Percentiles rank a stretch among this genome's conserved stretches.
Evolutionary conservation across 2,113 vertebrate genomes (phyloP).

Genomic region (human): DNA sequence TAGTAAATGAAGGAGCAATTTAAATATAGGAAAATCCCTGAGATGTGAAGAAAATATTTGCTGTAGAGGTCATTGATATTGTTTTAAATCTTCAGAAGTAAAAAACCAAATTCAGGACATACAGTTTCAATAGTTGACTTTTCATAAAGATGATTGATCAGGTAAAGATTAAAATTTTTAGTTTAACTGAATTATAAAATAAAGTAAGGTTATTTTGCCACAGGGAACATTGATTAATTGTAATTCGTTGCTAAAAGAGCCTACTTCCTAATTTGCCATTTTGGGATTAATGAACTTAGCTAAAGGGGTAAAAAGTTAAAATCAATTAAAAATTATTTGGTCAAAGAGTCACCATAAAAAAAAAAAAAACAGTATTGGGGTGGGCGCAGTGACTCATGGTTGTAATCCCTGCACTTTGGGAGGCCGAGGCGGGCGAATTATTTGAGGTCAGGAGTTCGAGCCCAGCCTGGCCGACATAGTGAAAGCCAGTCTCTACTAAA

Average conservation of each 20-base stretch:
- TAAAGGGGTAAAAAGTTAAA: not conserved
- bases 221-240: not conserved
- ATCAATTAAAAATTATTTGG: not conserved
- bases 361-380: not conserved
- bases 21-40: not conserved
- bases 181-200: not conserved
- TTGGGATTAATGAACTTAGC: not conserved
- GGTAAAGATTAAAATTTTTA: not conserved
- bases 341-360: not conserved
- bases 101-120: not conserved
- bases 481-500: too few species aligned
- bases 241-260: not conserved
- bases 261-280: not conserved
- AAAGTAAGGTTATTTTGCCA: not conserved
- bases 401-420: too few species aligned
- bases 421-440: too few species aligned
- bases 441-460: too few species aligned
- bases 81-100: not conserved
- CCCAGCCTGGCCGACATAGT: too few species aligned
- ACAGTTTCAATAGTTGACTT: not conserved
- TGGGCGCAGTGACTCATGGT: too few species aligned
- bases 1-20: not conserved
- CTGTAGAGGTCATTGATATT: not conserved
- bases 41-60: not conserved
- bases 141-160: not conserved